Evolutionary conservation across 2,888 invertebrate species (phyloP).

Genomic region (Nemotelus nigrinus): DNA sequence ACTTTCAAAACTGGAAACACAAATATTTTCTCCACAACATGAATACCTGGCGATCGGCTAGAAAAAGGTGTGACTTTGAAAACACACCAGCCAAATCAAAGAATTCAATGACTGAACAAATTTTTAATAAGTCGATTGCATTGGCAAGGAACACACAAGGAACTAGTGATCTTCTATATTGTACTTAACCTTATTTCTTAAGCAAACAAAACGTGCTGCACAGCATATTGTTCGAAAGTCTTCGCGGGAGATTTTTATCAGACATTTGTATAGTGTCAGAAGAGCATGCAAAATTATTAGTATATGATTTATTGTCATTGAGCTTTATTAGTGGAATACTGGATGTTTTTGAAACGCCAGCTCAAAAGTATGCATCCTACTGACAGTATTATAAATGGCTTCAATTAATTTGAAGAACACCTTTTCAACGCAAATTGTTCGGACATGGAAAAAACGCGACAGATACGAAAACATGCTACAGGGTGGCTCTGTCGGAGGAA

Average conservation of each 20-base stretch:
- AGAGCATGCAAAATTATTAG: constrained; percentile 35
- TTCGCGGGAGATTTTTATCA: not conserved
- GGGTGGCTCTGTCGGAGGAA: constrained; percentile 21
- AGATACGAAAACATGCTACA: constrained; percentile 15
- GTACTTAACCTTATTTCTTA: constrained; percentile 32
- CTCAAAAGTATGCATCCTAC: constrained; percentile 24
- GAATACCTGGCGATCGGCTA: not conserved
- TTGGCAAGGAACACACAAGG: not conserved
- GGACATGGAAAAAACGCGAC: not conserved
- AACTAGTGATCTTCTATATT: not conserved
- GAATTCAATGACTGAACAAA: constrained; percentile 8
- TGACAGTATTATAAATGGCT: constrained; percentile 42
- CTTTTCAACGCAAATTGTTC: constrained; percentile 22
- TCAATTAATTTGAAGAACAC: constrained; percentile 42
- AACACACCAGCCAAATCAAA: not conserved
- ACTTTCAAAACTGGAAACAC: not conserved
- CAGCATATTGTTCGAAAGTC: not conserved
- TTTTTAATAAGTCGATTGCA: not conserved
- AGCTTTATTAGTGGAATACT: constrained; percentile 23
- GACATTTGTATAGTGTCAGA: constrained; percentile 24
- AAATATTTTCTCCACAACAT: not conserved
- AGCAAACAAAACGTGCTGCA: constrained; percentile 17
- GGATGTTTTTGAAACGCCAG: constrained; percentile 27
- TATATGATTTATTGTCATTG: constrained; percentile 23
- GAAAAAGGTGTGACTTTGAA: constrained; percentile 26